Base-by-base conservation (phyloP, 2,888 invertebrate species). In the Sympetrum striolatum region DNA sequence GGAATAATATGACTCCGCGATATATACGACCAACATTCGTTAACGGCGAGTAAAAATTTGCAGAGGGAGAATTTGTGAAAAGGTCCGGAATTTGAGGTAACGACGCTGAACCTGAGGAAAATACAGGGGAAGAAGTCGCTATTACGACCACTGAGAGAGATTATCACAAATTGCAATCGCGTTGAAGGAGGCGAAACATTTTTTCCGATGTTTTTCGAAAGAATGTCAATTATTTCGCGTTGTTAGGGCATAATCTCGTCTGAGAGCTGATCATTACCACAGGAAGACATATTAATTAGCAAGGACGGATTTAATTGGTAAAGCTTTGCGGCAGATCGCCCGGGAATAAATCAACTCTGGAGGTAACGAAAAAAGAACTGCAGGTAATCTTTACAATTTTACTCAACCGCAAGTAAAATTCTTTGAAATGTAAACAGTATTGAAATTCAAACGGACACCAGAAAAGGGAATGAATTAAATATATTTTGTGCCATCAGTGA, bases 1-100 rank as follows among this genome's bases (percentile, higher is more conserved):
- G 37, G 86, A 73, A 31, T 58, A 22, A 86, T 86, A 86, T 60
- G 37, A 60, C 31, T 25, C 31, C 73, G 58, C 22, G 86, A 58
- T 37, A 86, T 86, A 86, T 86, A 86, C 35, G 53, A 53, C 31
- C 18, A 53, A 53, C 82, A 82, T 82, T 82, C 58, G 58, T 53
- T 53, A 53, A 53, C 31, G 35, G 82, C 14, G 44, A n/a, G 60
- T 60, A 31, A 86, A 53, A 64, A 86, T 64, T 60, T 37, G 35
- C 60, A 53, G 86, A 60, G 86, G 5, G 37, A 86, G 18, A 60
- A 86, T 86, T 64, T 64, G n/a, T 82, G 58, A 60, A 31, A 35
- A 53, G 58, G 37, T 60, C 25, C 10, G 60, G 53, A 64, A 86
- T n/a, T 15, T 3, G 25, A 12, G 73, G 25, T 73, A 10, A 86